phyloP scores from a whole-genome alignment of 2,888 invertebrate species.

The Embidobia sp. region DNA sequence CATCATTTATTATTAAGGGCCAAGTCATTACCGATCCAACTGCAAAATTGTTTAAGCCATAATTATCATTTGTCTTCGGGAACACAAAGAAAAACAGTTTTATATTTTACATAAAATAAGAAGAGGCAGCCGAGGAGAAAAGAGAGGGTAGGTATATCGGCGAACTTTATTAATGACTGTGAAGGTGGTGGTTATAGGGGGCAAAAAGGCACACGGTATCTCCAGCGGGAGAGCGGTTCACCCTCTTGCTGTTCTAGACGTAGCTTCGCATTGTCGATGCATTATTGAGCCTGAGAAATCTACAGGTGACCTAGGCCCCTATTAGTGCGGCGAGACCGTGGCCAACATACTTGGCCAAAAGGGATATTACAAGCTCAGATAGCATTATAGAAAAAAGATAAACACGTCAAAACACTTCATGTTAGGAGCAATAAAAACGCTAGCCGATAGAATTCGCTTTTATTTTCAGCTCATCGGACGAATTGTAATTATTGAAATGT shows the following conservation, averaged over 20 bases:
- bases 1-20: too few relatives aligned
- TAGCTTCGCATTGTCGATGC: slow-evolving; percentile 73
- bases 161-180: slow-evolving; percentile 45
- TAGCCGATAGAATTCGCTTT: too few relatives aligned
- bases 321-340: slow-evolving; percentile 70
- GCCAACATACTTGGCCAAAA: slow-evolving; percentile 50
- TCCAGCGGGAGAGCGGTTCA: slow-evolving; percentile 66
- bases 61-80: not conserved
- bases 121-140: not conserved
- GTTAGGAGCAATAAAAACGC: slow-evolving; percentile 18
- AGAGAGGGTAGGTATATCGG: slow-evolving; percentile 2
- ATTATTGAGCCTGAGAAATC: slow-evolving; percentile 80
- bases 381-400: slow-evolving; percentile 49
- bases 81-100: not conserved
- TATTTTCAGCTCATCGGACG: too few relatives aligned
- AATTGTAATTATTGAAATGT: not conserved
- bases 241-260: slow-evolving; percentile 68
- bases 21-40: too few relatives aligned
- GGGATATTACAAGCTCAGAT: slow-evolving; percentile 45
- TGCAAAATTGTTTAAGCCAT: not conserved
- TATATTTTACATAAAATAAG: slow-evolving; percentile 9
- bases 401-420: slow-evolving; percentile 60
- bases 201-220: slow-evolving; percentile 63
- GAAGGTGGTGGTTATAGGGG: slow-evolving; percentile 61
- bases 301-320: slow-evolving; percentile 77